Conservation (phyloP, 1,140 invertebrate genomes). For the Leptinotarsa undecemlineata region DNA sequence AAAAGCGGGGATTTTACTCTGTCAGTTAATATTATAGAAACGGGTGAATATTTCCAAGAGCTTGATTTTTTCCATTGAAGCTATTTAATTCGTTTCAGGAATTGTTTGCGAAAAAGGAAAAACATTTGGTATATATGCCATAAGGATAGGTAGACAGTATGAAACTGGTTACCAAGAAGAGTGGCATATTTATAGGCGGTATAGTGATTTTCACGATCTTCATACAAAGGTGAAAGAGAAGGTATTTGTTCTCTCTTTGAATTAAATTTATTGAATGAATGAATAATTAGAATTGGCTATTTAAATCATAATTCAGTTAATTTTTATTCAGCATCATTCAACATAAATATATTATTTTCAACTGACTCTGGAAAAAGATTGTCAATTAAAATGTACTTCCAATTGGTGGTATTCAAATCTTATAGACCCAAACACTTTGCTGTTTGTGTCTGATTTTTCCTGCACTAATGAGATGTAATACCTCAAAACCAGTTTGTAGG, state of each 20-base stretch:
- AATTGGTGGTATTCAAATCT: no score
- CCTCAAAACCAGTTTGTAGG: no score
- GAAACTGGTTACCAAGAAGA: constrained; percentile 69
- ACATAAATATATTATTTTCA: no score
- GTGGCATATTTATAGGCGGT: constrained; percentile 82
- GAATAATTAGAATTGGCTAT: not conserved
- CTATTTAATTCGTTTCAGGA: constrained; percentile 56
- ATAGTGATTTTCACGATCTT: constrained; percentile 91
- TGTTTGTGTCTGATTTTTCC: no score
- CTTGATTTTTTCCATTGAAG: no score
- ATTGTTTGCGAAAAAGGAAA: constrained; percentile 78
- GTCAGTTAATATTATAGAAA: constrained; percentile 72
- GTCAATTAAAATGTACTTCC: no score
- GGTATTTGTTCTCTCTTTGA: constrained; percentile 51
- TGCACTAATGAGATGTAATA: no score
- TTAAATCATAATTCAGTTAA: no score
- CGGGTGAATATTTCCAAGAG: constrained; percentile 56
- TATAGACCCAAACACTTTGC: no score
- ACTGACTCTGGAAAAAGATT: no score
- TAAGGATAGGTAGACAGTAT: constrained; percentile 73
- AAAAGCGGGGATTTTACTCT: constrained; percentile 65
- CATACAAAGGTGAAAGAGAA: constrained; percentile 77
- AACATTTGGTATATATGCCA: constrained; percentile 87
- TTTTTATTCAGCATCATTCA: no score
- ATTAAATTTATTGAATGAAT: not conserved